Conservation (phyloP, 2,113 vertebrate genomes). For the Heterotis niloticus region DNA sequence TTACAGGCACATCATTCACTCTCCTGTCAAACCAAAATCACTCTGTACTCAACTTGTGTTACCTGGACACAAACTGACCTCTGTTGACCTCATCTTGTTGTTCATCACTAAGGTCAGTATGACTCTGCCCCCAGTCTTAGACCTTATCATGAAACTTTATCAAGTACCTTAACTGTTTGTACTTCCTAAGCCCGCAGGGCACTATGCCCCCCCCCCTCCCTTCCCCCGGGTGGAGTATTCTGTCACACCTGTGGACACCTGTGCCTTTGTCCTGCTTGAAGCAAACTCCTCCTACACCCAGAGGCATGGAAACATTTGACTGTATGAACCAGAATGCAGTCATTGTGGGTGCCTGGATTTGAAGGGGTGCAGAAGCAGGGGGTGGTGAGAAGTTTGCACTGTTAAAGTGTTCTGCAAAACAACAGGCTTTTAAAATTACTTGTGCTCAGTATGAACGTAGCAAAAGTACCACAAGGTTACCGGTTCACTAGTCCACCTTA, state of each 20-base stretch:
- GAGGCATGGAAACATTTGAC: slow-evolving; percentile 29
- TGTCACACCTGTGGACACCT: slow-evolving; percentile 67
- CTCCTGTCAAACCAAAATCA: slow-evolving; percentile 40
- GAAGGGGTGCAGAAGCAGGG: neutral
- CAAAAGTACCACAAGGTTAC: no score
- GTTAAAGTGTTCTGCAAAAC: neutral
- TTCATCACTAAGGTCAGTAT: slow-evolving; percentile 46
- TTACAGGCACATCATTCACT: slow-evolving; percentile 45
- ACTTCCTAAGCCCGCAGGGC: slow-evolving; percentile 43
- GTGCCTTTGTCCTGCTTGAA: slow-evolving; percentile 58
- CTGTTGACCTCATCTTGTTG: slow-evolving; percentile 48
- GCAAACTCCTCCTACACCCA: slow-evolving; percentile 28
- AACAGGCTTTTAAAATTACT: neutral
- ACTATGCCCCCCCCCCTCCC: slow-evolving; percentile 25
- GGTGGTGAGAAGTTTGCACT: neutral
- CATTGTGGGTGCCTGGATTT: slow-evolving; percentile 42
- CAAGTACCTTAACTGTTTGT: slow-evolving; percentile 36
- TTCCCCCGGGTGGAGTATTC: slow-evolving; percentile 32
- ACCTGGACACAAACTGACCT: slow-evolving; percentile 45
- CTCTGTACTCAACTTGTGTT: slow-evolving; percentile 40
- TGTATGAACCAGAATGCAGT: slow-evolving; percentile 41
- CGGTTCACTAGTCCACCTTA: no score
- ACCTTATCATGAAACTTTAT: slow-evolving; percentile 47
- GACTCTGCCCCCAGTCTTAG: slow-evolving; percentile 31
- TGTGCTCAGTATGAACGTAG: neutral